Conservation (phyloP, 2,113 vertebrate genomes). For the Galeopterus variegatus region DNA sequence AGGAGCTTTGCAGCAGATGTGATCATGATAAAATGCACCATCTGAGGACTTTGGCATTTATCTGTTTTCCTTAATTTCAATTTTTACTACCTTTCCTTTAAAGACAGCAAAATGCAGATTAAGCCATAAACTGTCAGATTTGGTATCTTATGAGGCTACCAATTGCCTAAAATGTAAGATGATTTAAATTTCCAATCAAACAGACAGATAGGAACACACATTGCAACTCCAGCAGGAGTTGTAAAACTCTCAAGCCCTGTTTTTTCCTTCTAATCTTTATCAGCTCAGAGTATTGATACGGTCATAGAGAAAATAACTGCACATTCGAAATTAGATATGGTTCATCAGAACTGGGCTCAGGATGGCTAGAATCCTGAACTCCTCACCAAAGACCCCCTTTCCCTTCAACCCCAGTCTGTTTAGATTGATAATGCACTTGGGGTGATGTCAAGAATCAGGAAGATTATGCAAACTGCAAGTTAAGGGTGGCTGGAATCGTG, state of each 20-base stretch:
- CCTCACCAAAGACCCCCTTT: background rate
- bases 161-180: slow-evolving; percentile 81
- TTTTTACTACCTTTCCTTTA: slow-evolving; percentile 88
- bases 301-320: slow-evolving; percentile 72
- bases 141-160: slow-evolving; percentile 65
- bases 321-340: slow-evolving; percentile 79
- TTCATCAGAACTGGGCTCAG: slow-evolving; percentile 74
- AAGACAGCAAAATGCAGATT: slow-evolving; percentile 79
- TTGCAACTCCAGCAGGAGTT: slow-evolving; percentile 71
- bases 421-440: background rate
- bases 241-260: slow-evolving; percentile 76
- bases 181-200: slow-evolving; percentile 87
- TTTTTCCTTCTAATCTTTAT: slow-evolving; percentile 75
- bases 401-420: background rate
- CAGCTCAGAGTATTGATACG: slow-evolving; percentile 75
- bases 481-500: slow-evolving; percentile 64
- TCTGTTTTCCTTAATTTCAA: slow-evolving; percentile 85
- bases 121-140: slow-evolving; percentile 84
- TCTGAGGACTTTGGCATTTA: slow-evolving; percentile 80
- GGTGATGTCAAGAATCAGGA: slow-evolving; percentile 72
- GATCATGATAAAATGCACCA: slow-evolving; percentile 84
- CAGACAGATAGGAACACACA: slow-evolving; percentile 80
- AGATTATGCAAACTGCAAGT: slow-evolving; percentile 72
- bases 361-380: background rate
- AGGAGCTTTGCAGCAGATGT: slow-evolving; percentile 84